These are phyloP conservation scores for Arge pagana DNA, from an alignment of 2,888 invertebrate genomes.

Conservation along the genomic window DNA sequence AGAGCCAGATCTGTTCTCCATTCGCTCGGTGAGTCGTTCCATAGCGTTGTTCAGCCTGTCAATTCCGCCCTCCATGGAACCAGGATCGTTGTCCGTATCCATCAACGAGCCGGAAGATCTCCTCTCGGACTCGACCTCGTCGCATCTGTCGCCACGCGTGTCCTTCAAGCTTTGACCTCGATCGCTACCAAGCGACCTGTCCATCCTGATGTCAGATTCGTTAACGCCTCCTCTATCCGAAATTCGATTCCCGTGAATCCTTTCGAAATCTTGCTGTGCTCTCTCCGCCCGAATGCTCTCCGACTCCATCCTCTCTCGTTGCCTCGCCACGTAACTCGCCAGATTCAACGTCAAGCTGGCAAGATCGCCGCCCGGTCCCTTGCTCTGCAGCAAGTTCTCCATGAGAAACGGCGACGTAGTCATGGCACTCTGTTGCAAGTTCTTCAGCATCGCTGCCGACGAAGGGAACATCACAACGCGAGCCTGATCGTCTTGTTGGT, in stretches of 20 bases:
- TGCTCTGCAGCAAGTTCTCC: conserved; percentile 67
- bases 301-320: conserved; percentile 48
- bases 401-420: conserved; percentile 68
- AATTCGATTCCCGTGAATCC: conserved; percentile 10
- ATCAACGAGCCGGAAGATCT: conserved; percentile 16
- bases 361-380: conserved; percentile 59
- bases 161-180: conserved; percentile 7
- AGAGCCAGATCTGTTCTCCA: conserved; percentile 50
- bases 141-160: not conserved
- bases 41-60: conserved; percentile 37
- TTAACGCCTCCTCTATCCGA: not conserved
- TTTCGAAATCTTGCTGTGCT: conserved; percentile 19
- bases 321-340: conserved; percentile 51
- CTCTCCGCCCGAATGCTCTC: conserved; percentile 34
- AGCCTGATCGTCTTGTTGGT: no score
- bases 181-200: not conserved
- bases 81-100: conserved; percentile 35
- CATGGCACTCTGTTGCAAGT: conserved; percentile 57
- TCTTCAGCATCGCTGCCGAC: conserved; percentile 56
- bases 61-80: conserved; percentile 19
- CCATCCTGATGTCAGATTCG: conserved; percentile 4
- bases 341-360: conserved; percentile 65
- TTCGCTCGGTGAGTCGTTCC: conserved; percentile 48
- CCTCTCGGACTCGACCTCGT: conserved; percentile 38
- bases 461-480: conserved; percentile 54